Conservation (phyloP, 2,797 vertebrate genomes). For the Stomatorhinus walkeri region DNA sequence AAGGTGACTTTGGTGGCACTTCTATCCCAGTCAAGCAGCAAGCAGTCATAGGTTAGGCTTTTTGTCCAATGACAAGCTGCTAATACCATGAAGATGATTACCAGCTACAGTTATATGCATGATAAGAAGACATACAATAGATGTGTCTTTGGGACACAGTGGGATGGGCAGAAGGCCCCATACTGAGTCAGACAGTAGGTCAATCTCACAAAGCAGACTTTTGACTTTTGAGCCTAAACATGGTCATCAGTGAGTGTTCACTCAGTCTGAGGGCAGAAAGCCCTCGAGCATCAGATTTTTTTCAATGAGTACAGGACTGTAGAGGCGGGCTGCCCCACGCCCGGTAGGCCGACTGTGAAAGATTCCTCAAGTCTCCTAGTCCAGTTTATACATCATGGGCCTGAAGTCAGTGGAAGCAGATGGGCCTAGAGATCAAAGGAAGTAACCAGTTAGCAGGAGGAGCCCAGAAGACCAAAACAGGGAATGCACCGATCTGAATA, state of each 20-base stretch:
- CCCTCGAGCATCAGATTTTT: background rate
- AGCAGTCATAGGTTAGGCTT: background rate
- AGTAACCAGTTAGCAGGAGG: background rate
- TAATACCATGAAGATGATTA: background rate
- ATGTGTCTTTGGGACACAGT: background rate
- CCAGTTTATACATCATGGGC: background rate
- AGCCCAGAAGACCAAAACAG: background rate
- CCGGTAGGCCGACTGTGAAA: background rate
- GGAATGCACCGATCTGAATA: background rate
- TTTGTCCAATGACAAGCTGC: background rate
- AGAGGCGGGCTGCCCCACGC: background rate
- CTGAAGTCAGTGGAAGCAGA: background rate
- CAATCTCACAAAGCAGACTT: background rate
- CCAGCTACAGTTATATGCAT: background rate
- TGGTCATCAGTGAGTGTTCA: background rate
- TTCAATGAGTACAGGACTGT: background rate
- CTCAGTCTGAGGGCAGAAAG: background rate
- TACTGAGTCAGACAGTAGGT: background rate
- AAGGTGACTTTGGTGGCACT: background rate
- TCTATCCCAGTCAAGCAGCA: background rate
- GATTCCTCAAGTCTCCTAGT: background rate
- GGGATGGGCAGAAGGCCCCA: background rate
- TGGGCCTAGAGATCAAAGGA: background rate
- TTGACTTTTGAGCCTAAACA: background rate
- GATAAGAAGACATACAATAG: background rate